phyloP scores from a whole-genome alignment of 2,888 invertebrate species.

The Argyresthia goedartella region DNA sequence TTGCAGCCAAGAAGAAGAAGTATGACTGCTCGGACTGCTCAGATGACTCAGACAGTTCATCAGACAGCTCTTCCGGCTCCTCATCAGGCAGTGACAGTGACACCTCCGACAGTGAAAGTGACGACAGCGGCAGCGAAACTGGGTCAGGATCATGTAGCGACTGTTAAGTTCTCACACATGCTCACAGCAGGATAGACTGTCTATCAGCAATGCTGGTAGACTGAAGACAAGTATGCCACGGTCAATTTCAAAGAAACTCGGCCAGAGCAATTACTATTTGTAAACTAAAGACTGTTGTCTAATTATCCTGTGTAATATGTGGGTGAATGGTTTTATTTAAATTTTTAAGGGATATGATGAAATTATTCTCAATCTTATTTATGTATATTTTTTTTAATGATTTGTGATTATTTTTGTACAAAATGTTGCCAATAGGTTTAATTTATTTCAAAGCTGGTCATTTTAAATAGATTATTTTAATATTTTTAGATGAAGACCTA shows the following conservation, averaged over 20 bases:
- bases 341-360: background rate
- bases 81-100: conserved; percentile 31
- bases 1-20: conserved; percentile 47
- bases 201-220: background rate
- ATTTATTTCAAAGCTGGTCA: conserved; percentile 27
- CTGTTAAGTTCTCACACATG: background rate
- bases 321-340: background rate
- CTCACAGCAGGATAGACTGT: background rate
- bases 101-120: conserved; percentile 28
- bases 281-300: background rate
- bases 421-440: background rate
- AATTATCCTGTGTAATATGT: too few species aligned
- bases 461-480: conserved; percentile 14
- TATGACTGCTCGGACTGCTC: conserved; percentile 34
- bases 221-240: too few species aligned
- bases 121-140: conserved; percentile 34
- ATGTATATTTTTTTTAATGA: background rate
- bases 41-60: conserved; percentile 10
- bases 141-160: conserved; percentile 10
- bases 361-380: background rate
- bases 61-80: conserved; percentile 39
- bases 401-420: background rate
- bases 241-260: background rate
- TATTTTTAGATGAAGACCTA: conserved; percentile 8
- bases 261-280: background rate